Evolutionary conservation across 2,888 invertebrate species (phyloP).

Genomic region (Stenchaetothrips biformis): DNA sequence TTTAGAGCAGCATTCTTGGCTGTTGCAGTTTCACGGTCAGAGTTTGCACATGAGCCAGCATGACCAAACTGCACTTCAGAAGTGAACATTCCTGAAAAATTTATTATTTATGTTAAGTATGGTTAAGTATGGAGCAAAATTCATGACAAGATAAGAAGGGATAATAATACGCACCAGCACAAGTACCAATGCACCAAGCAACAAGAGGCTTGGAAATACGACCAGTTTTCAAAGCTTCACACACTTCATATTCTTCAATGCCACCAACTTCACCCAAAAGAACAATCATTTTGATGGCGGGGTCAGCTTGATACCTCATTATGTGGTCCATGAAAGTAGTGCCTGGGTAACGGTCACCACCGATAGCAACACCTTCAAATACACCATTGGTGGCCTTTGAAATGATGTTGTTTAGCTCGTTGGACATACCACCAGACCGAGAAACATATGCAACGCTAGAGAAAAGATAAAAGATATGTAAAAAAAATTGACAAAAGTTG

Average conservation of each 20-base stretch:
- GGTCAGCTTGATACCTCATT: constrained; percentile 66
- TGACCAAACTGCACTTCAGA: constrained; percentile 96
- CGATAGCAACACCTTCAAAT: constrained; percentile 95
- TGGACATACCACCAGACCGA: constrained; percentile 98
- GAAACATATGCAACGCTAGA: constrained; percentile 95
- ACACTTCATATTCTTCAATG: constrained; percentile 94
- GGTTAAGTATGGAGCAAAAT: neutral
- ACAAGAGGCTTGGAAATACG: constrained; percentile 89
- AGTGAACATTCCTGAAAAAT: constrained; percentile 66
- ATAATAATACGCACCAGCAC: constrained; percentile 54
- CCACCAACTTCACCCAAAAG: constrained; percentile 98
- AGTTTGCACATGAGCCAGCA: constrained; percentile 97
- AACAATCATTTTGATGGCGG: constrained; percentile 83
- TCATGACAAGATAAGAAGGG: constrained; percentile 31
- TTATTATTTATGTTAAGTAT: neutral
- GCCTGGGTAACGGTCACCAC: constrained; percentile 95
- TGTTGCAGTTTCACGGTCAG: constrained; percentile 85
- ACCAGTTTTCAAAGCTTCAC: constrained; percentile 73
- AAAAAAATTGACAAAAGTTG: neutral
- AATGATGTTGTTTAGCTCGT: constrained; percentile 96
- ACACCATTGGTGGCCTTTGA: constrained; percentile 96
- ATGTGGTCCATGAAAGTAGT: constrained; percentile 98
- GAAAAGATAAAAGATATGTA: neutral
- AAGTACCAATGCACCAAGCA: constrained; percentile 98
- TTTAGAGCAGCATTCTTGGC: constrained; percentile 84